These are phyloP conservation scores for Drosophila pseudotakahashii DNA, from an alignment of 2,888 invertebrate species.

Conservation along the genomic window DNA sequence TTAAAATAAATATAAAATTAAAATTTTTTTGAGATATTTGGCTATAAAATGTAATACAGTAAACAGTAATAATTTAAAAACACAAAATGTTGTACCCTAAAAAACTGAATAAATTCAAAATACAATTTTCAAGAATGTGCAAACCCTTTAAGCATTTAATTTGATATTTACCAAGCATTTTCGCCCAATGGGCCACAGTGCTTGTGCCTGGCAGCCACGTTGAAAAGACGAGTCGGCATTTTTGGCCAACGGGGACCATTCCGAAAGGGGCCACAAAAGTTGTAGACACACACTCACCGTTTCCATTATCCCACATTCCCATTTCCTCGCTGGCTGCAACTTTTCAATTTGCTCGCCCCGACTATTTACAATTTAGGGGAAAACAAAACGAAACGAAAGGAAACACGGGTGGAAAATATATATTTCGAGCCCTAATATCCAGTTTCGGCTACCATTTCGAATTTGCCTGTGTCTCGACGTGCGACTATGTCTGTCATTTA, in stretches of 20 bases:
- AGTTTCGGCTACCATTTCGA: conserved; percentile 31
- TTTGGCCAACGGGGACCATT: conserved; percentile 50
- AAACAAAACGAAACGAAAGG: conserved; percentile 19
- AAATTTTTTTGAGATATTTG: too few species aligned
- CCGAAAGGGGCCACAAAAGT: conserved; percentile 41
- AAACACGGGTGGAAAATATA: conserved; percentile 25
- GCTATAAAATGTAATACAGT: too few species aligned
- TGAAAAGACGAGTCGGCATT: conserved; percentile 54
- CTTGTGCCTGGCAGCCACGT: conserved; percentile 20
- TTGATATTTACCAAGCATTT: neutral
- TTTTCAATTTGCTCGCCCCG: conserved; percentile 61
- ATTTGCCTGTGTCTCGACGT: conserved; percentile 36
- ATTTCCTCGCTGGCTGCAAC: conserved; percentile 22
- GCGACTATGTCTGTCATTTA: conserved; percentile 50
- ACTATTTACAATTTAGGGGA: conserved; percentile 49
- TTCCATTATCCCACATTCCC: conserved; percentile 1
- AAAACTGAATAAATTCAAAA: too few species aligned
- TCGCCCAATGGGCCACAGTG: conserved; percentile 7
- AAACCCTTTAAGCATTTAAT: neutral
- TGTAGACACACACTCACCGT: conserved; percentile 34
- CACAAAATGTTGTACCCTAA: too few species aligned
- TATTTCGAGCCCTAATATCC: conserved; percentile 45
- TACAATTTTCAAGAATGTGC: too few species aligned
- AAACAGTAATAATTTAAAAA: too few species aligned
- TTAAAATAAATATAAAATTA: too few species aligned